phyloP scores from a whole-genome alignment of 1,140 invertebrate species.

The Arctopsyche grandis region DNA sequence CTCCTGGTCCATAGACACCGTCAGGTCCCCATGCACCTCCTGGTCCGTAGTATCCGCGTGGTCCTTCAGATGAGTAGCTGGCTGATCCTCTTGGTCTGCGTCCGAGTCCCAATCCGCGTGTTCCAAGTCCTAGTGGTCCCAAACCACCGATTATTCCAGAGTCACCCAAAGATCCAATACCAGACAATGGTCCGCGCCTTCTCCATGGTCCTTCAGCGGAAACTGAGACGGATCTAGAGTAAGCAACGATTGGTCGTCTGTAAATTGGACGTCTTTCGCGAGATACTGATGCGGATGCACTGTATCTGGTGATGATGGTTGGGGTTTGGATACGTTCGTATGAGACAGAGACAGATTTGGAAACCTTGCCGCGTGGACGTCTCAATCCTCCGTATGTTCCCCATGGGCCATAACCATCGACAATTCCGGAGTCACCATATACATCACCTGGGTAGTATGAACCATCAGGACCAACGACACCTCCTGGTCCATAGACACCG shows the following conservation, averaged over 20 bases:
- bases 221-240: background rate
- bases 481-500: background rate
- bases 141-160: background rate
- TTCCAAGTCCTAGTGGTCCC: background rate
- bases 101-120: background rate
- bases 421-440: conserved; percentile 11
- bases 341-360: background rate
- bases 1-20: background rate
- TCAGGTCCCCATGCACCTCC: conserved; percentile 4
- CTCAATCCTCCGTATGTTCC: background rate
- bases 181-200: background rate
- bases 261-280: background rate
- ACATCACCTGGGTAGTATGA: background rate
- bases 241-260: too few species aligned
- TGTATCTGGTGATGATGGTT: background rate
- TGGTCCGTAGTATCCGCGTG: background rate
- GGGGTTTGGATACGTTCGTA: conserved; percentile 8
- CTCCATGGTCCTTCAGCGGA: conserved; percentile 6
- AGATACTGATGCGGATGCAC: background rate
- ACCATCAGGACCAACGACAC: background rate
- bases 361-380: background rate
- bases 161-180: background rate
- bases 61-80: background rate
- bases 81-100: background rate
- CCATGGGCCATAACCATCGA: background rate